A percentile compares a stretch with the other conserved stretches of the same genome.
Evolutionary conservation across 1,140 invertebrate species (phyloP).

Genomic region (Pachypeltis micranthus): DNA sequence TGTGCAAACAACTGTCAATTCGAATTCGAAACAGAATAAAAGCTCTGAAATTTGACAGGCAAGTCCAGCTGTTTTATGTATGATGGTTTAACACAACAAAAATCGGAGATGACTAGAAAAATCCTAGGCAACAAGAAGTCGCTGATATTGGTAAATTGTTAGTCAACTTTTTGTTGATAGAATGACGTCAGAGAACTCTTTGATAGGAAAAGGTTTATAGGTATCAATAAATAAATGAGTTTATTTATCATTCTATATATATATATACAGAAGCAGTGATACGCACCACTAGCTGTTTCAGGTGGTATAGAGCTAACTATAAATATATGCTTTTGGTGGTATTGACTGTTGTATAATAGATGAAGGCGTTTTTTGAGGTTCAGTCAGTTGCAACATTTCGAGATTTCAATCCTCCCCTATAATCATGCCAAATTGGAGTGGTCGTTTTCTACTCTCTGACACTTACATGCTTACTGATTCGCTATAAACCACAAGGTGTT

Average conservation of each 20-base stretch:
- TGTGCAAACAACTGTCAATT: conserved; percentile 7
- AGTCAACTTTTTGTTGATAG: neutral
- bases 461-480: neutral
- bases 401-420: neutral
- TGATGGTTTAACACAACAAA: neutral
- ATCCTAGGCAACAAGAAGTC: too few species aligned
- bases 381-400: neutral
- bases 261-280: too few species aligned
- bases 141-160: too few species aligned
- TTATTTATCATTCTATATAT: too few species aligned
- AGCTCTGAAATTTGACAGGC: conserved; percentile 16
- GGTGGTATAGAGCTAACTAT: too few species aligned
- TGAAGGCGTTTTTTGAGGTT: too few species aligned
- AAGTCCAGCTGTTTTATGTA: neutral
- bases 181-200: neutral
- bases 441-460: neutral
- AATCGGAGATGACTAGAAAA: neutral
- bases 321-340: too few species aligned
- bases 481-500: neutral
- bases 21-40: conserved; percentile 13
- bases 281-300: too few species aligned
- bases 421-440: neutral
- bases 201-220: neutral
- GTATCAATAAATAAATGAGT: neutral
- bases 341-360: too few species aligned